Evolutionary conservation across 1,140 invertebrate genomes (phyloP), one percentile per base, ranked within the genome.

Genomic region (Aphaenogaster floridana): DNA sequence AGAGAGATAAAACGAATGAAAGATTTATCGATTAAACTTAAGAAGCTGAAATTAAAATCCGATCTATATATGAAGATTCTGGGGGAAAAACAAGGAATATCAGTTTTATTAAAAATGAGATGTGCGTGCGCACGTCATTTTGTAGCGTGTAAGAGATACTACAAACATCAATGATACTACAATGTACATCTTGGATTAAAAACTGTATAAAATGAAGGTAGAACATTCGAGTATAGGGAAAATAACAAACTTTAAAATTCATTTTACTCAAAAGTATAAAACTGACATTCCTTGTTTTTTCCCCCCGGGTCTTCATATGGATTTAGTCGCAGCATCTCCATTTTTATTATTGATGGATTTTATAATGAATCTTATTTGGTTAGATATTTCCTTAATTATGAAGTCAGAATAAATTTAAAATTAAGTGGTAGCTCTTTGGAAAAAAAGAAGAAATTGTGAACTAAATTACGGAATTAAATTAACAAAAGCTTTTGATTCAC

Each of bases 401-500:
- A 76, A 59, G 21, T 42, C 7, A 9, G 17, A 15, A 54, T 48
- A 45, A 7, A 76, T 76, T 76, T 45, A 45, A 54, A 45, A 28
- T 76, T 15, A 42, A 76, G 17, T 15, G 0, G 6, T 21, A 15
- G 71, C 17, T n/a, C 8, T 42, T 39, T 28, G 28, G 54, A 39
- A 39, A 72, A 15, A 42, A 42, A 28, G 21, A 42, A 28, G 17
- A 54, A 39, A 57, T 57, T 59, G 39, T 45, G 11, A 59, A 59
- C n/a, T 28, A 42, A 59, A 59, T 76, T 59, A 59, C 7, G 13
- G 39, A 59, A 45, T 76, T 76, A 17, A 76, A 39, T 28, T 3
- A 59, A 59, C 50, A 45, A 59, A 59, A 15, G 39, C 11, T 76
- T 59, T 59, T 45, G 36, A 11, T 36, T 36, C 21, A 34, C 7